Base-by-base conservation (phyloP, 2,888 invertebrate genomes). In the Papilio gigon region DNA sequence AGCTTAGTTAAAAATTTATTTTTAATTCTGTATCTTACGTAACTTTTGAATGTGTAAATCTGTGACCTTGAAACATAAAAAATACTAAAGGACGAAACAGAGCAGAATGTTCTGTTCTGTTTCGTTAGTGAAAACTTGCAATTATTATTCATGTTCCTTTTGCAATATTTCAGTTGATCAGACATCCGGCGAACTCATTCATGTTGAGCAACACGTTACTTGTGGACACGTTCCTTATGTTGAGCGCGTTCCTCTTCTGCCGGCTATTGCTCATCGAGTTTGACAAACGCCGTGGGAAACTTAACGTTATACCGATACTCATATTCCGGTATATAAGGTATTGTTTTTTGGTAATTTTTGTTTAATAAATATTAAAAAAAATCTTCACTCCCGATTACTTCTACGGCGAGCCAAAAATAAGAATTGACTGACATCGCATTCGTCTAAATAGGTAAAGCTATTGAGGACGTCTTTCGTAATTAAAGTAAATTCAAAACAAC, bases 151-250 rank as follows among this genome's bases (percentile, higher is more conserved):
- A 47, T 8, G 11, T 47, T 47, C 12, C 22, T 12, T 11, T 3
- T 58, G 30, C 8, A 4, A 44, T 72, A 79, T 92, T 79, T 2
- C 85, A 95, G 94, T 88, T 94, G 70, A 87, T 93, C 4, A 88
- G 87, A 37, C 87, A 92, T 67, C 89, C 94, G 22, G 87, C 92
- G 70, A 94, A 95, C 78, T 93, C 93, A 0, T 92, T 95, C 67
- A 93, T 95, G 80, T 78, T 94, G 58, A 95, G 95, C 84, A 95
- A 94, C 73, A 93, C 95, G 1, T 84, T 96, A 6, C 87, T 95
- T 12, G 95, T 96, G n/a, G 96, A 96, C 76, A 94, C 95, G 0
- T 96, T 95, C 80, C 85, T 96, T 68, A 89, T 95, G 76, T 84
- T 95, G 40, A 94, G 95, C 77, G 95, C 95, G 6, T 95, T 96